Conservation (phyloP, 2,888 invertebrate species). For the Caenorhabditis auriculariae region DNA sequence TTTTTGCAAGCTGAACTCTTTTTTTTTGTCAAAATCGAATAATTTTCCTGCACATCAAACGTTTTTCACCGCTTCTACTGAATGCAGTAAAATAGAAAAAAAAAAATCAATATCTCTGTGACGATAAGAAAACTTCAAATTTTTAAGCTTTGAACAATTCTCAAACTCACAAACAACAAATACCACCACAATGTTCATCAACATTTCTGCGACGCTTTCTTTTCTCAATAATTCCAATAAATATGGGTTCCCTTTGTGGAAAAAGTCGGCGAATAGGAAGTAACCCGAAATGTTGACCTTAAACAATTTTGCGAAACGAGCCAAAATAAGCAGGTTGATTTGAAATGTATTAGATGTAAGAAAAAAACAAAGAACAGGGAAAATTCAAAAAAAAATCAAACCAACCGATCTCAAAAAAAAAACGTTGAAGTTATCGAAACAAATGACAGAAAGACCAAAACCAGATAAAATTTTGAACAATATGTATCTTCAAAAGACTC, state of each 20-base stretch:
- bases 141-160: background rate
- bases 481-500: too few relatives aligned
- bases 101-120: background rate
- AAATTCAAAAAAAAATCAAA: too few relatives aligned
- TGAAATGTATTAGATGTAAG: background rate
- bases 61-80: background rate
- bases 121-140: background rate
- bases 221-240: too few relatives aligned
- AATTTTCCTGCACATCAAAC: background rate
- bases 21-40: too few relatives aligned
- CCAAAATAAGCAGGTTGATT: background rate
- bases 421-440: too few relatives aligned
- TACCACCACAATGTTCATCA: background rate
- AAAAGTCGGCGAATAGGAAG: slow-evolving; percentile 4
- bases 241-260: too few relatives aligned
- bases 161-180: background rate
- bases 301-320: background rate
- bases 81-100: too few relatives aligned
- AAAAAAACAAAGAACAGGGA: too few relatives aligned
- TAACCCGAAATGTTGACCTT: slow-evolving; percentile 2
- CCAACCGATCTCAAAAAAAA: too few relatives aligned
- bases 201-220: slow-evolving; percentile 1
- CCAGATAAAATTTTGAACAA: too few relatives aligned
- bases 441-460: too few relatives aligned
- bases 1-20: too few relatives aligned